A percentile compares a stretch with the other conserved stretches of the same genome.
phyloP scores from a whole-genome alignment of 1,140 invertebrate species.

The Drosophila santomea region DNA sequence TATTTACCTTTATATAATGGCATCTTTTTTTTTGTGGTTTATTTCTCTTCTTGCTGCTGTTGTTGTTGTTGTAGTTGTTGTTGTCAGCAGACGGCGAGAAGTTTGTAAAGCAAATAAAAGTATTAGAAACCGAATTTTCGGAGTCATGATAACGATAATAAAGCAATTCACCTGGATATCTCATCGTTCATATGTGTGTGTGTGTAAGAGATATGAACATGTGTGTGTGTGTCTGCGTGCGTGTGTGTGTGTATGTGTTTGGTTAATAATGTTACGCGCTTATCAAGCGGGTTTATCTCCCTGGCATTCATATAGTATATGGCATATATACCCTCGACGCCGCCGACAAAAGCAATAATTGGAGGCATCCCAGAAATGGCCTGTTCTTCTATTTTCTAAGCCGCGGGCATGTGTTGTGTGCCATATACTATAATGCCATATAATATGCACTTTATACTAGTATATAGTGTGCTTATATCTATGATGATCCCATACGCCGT shows the following conservation, averaged over 20 bases:
- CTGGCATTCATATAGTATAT: slow-evolving; percentile 34
- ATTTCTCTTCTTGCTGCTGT: not conserved
- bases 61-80: not conserved
- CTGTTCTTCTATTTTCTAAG: slow-evolving; percentile 8
- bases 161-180: slow-evolving; percentile 40
- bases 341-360: slow-evolving; percentile 35
- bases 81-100: not conserved
- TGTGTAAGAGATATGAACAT: slow-evolving; percentile 10
- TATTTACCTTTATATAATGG: slow-evolving; percentile 24
- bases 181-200: not conserved
- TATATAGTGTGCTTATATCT: slow-evolving; percentile 11
- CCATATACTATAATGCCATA: not conserved
- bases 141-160: slow-evolving; percentile 40
- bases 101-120: slow-evolving; percentile 41
- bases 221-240: slow-evolving; percentile 1
- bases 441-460: not conserved
- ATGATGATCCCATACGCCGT: slow-evolving; percentile 17
- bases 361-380: slow-evolving; percentile 22
- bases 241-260: slow-evolving; percentile 22
- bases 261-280: slow-evolving; percentile 54
- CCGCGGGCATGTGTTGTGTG: slow-evolving; percentile 9
- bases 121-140: slow-evolving; percentile 37
- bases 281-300: slow-evolving; percentile 59
- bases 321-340: slow-evolving; percentile 1
- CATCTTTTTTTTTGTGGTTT: slow-evolving; percentile 8